A percentile compares a stretch with the other conserved stretches of the same genome.
phyloP scores from a whole-genome alignment of 2,797 vertebrate genomes.

The Propithecus perrieri region DNA sequence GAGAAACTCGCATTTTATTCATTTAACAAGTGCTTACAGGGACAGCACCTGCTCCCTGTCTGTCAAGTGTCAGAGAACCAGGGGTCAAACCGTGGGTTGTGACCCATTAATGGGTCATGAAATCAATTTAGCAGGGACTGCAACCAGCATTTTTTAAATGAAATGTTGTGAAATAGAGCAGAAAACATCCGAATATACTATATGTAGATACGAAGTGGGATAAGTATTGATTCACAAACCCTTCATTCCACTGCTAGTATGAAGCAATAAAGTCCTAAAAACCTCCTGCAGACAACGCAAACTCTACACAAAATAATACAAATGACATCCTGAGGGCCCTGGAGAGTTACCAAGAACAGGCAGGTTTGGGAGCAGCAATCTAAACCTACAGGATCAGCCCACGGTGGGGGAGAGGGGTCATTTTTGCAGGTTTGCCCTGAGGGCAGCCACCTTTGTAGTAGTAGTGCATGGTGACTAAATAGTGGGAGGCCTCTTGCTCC shows the following conservation, averaged over 20 bases:
- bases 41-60: not conserved
- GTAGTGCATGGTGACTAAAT: not conserved
- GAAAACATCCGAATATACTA: not conserved
- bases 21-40: accelerated
- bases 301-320: not conserved
- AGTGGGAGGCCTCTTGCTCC: not conserved
- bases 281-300: not conserved
- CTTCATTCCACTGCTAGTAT: not conserved
- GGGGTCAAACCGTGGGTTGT: not conserved
- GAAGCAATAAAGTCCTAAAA: not conserved
- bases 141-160: not conserved
- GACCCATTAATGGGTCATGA: not conserved
- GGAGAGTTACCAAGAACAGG: not conserved
- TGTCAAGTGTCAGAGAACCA: not conserved
- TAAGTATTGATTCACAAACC: not conserved
- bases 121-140: not conserved
- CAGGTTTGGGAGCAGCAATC: not conserved
- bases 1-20: not conserved
- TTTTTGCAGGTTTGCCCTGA: not conserved
- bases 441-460: not conserved
- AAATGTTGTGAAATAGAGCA: not conserved
- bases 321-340: not conserved
- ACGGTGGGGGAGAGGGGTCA: not conserved
- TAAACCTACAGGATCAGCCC: not conserved
- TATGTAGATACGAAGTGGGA: not conserved